These are phyloP conservation scores for Chroicocephalus ridibundus DNA, from an alignment of 2,113 vertebrate genomes.

Conservation along the genomic window DNA sequence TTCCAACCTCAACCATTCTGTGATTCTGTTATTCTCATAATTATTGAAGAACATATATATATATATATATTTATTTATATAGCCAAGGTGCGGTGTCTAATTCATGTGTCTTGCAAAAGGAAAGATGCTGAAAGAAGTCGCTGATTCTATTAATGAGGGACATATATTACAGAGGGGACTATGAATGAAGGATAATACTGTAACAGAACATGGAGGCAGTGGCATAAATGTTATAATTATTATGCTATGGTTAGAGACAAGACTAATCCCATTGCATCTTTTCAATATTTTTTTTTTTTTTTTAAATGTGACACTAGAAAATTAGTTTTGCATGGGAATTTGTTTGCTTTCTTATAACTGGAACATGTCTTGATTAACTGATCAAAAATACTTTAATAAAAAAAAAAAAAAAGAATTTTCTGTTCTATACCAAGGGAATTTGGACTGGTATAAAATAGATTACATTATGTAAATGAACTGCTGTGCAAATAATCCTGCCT, in stretches of 20 bases:
- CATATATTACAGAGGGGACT: background rate
- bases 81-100: background rate
- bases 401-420: background rate
- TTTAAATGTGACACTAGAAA: background rate
- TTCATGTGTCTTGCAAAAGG: background rate
- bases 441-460: constrained; percentile 4
- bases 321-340: background rate
- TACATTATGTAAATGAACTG: constrained; percentile 30
- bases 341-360: background rate
- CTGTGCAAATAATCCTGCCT: constrained; percentile 18
- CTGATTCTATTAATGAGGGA: background rate
- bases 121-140: background rate
- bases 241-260: background rate
- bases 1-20: background rate
- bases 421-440: constrained; percentile 10
- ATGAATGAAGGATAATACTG: background rate
- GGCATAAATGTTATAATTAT: background rate
- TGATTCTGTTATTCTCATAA: background rate
- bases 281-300: too few species aligned
- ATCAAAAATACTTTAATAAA: background rate
- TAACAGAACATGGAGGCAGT: background rate
- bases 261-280: background rate
- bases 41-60: background rate
- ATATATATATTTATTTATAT: too few species aligned
- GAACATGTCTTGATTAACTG: background rate